These are phyloP conservation scores for Setipinna tenuifilis DNA, from an alignment of 2,797 vertebrate species.

Conservation along the genomic window DNA sequence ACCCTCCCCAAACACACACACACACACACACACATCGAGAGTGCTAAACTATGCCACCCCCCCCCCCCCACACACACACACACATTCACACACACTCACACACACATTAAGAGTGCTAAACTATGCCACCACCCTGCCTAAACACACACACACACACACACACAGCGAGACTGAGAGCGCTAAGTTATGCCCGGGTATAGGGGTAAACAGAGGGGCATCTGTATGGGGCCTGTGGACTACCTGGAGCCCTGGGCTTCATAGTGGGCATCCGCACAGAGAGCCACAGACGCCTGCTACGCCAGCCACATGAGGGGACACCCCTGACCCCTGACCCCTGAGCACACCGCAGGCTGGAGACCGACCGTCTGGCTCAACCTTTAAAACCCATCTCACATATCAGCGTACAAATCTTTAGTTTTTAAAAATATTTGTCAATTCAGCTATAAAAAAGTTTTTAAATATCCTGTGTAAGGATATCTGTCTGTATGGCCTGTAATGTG, in stretches of 20 bases:
- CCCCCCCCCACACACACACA: constrained; percentile 24
- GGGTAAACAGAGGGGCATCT: constrained; percentile 65
- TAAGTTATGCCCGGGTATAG: constrained; percentile 58
- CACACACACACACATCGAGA: constrained; percentile 55
- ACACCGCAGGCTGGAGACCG: neutral
- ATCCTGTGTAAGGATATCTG: neutral
- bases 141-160: constrained; percentile 37
- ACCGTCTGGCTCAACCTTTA: neutral
- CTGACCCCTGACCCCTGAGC: neutral
- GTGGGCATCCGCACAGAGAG: constrained; percentile 5
- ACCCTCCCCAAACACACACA: constrained; percentile 47
- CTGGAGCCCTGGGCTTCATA: constrained; percentile 35
- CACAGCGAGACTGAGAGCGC: constrained; percentile 55
- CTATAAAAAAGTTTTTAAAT: neutral
- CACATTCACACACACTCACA: neutral
- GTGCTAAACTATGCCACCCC: constrained; percentile 52
- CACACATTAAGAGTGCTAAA: constrained; percentile 49
- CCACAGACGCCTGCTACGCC: neutral
- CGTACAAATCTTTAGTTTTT: neutral
- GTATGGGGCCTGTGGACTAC: constrained; percentile 41
- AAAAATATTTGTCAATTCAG: neutral
- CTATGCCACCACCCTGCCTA: constrained; percentile 64
- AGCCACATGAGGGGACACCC: neutral
- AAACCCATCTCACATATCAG: neutral
- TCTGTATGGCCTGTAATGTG: too few species aligned